Evolutionary conservation across 1,140 invertebrate genomes (phyloP).

Genomic region (Scylla paramamosain): DNA sequence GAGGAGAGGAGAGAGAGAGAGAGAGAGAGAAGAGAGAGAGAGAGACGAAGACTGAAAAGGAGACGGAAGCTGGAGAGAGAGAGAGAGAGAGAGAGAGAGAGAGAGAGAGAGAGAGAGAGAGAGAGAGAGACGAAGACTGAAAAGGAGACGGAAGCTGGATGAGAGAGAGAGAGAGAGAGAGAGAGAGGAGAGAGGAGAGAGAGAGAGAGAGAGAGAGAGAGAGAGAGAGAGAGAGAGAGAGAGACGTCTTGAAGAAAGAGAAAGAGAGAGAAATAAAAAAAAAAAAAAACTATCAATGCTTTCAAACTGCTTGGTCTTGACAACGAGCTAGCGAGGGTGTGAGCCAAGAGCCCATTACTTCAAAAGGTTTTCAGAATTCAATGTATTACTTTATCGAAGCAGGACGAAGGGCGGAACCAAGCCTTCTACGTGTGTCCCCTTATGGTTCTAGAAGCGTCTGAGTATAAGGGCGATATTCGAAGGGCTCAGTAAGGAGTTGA

Average conservation of each 20-base stretch:
- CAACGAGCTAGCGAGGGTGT: constrained; percentile 25
- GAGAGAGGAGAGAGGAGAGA: not conserved
- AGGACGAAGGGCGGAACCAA: not conserved
- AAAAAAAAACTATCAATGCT: constrained; percentile 61
- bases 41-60: no score
- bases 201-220: not conserved
- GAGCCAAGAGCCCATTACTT: constrained; percentile 44
- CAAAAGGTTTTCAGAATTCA: constrained; percentile 68
- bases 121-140: not conserved
- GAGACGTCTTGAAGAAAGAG: not conserved
- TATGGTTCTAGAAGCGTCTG: not conserved
- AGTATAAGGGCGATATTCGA: not conserved
- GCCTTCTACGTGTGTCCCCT: not conserved
- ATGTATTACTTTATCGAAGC: constrained; percentile 62
- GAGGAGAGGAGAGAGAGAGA: not conserved
- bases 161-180: not conserved
- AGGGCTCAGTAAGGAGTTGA: not conserved
- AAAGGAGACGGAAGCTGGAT: not conserved
- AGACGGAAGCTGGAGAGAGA: not conserved
- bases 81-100: no score
- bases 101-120: not conserved
- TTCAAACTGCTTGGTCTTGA: constrained; percentile 48
- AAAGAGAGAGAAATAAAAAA: not conserved
- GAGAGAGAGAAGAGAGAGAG: not conserved
- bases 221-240: not conserved